These are phyloP conservation scores for Phalanger gymnotis DNA, from an alignment of 2,797 vertebrate species.

Conservation along the genomic window DNA sequence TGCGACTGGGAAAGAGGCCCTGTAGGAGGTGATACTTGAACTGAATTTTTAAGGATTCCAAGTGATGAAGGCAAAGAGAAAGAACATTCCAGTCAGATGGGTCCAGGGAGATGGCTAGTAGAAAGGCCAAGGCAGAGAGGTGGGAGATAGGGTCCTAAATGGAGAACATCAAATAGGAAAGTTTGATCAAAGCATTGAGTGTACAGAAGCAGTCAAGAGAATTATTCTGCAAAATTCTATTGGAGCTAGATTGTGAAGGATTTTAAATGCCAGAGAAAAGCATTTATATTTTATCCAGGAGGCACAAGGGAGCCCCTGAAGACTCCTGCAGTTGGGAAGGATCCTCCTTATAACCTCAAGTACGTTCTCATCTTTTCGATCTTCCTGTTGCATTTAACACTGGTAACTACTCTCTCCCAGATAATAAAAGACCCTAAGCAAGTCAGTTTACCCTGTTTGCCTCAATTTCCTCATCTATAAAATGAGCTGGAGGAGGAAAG, in stretches of 20 bases:
- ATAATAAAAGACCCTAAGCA: neutral
- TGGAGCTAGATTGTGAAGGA: neutral
- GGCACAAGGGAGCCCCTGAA: neutral
- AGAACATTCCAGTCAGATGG: neutral
- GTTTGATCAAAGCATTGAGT: neutral
- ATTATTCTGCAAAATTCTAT: neutral
- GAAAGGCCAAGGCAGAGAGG: neutral
- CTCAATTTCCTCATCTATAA: neutral
- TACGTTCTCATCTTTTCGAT: neutral
- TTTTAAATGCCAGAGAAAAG: neutral
- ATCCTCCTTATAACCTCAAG: neutral
- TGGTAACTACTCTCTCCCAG: neutral
- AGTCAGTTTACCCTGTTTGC: neutral
- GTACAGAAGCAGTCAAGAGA: neutral
- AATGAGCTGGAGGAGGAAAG: neutral
- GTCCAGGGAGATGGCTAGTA: neutral
- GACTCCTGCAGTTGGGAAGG: neutral
- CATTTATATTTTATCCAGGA: neutral
- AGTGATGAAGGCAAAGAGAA: neutral
- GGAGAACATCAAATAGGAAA: neutral
- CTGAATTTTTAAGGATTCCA: neutral
- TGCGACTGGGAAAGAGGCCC: neutral
- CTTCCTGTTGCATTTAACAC: neutral
- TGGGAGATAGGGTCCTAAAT: neutral
- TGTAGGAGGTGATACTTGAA: neutral